Evolutionary conservation across 2,888 invertebrate genomes (phyloP).

Genomic region (Sceliomorpha sp.): DNA sequence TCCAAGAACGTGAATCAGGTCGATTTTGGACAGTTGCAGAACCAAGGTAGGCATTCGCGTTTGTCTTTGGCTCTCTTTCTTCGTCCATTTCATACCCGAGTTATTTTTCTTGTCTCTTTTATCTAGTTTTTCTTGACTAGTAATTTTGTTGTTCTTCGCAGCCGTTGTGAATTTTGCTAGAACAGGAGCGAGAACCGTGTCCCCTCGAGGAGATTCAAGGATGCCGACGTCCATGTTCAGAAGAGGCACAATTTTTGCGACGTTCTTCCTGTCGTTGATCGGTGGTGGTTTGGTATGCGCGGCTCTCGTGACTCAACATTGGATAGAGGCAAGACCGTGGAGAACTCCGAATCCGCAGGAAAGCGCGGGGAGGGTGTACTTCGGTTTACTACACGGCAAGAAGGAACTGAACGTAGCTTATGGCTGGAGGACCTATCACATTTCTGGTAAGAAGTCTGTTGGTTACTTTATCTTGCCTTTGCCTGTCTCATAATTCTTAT

Average conservation of each 20-base stretch:
- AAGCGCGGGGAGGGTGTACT: slow-evolving; percentile 88
- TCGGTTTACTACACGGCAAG: slow-evolving; percentile 93
- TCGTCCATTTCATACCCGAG: no score
- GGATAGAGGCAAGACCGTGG: slow-evolving; percentile 89
- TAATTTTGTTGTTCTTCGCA: no score
- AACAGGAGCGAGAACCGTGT: no score
- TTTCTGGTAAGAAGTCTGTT: no score
- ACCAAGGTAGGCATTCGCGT: no score
- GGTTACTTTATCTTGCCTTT: no score
- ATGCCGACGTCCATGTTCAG: slow-evolving; percentile 83
- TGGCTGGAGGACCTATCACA: slow-evolving; percentile 88
- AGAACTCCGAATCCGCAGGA: slow-evolving; percentile 85
- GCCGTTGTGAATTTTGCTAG: slow-evolving; percentile 59
- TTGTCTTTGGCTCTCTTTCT: no score
- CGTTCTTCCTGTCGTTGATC: slow-evolving; percentile 89
- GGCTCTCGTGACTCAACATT: slow-evolving; percentile 91
- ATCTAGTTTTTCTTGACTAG: not conserved
- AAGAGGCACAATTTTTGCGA: slow-evolving; percentile 89
- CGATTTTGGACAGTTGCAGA: slow-evolving; percentile 71
- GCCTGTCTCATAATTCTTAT: no score
- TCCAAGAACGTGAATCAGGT: slow-evolving; percentile 75
- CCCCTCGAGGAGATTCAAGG: no score
- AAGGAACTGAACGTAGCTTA: slow-evolving; percentile 91
- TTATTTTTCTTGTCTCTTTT: not conserved
- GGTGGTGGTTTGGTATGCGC: slow-evolving; percentile 89